Percentiles rank a stretch among this genome's conserved stretches.
Evolutionary conservation across 2,888 invertebrate genomes (phyloP).

Genomic region (Caenorhabditis sp.): DNA sequence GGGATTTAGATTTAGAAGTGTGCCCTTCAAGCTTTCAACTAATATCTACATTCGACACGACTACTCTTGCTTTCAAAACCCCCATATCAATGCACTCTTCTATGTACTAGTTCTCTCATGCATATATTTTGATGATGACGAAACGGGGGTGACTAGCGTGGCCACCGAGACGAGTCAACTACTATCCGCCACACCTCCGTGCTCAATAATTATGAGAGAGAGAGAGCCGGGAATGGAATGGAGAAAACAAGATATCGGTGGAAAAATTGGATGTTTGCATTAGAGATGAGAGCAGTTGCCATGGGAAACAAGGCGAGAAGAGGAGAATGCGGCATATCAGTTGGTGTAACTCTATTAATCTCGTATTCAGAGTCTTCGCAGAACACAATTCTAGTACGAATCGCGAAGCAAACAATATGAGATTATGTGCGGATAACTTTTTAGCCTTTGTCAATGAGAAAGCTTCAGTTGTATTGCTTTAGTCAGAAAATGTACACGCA

Average conservation of each 20-base stretch:
- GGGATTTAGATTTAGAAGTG: constrained; percentile 23
- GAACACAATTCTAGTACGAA: no score
- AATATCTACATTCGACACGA: background rate
- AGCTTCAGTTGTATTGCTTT: no score
- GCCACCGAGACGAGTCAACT: no score
- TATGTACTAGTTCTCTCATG: constrained; percentile 25
- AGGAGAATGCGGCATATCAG: background rate
- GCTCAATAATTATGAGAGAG: constrained; percentile 9
- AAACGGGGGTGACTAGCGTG: no score
- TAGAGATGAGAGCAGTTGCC: constrained; percentile 32
- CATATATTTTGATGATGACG: constrained; percentile 25
- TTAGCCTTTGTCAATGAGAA: no score
- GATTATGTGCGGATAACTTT: no score
- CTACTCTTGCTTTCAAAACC: background rate
- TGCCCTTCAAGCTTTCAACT: background rate
- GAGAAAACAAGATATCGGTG: constrained; percentile 11
- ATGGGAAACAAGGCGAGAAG: constrained; percentile 20
- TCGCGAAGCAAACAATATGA: no score
- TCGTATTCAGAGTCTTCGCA: constrained; percentile 3
- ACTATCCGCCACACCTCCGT: no score
- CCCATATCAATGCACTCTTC: constrained; percentile 24
- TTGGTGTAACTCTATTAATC: constrained; percentile 21
- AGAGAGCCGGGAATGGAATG: background rate
- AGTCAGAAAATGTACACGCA: no score
- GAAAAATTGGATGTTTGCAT: constrained; percentile 15